Evolutionary conservation across 2,113 vertebrate species (phyloP).

Genomic region (Phalacrocorax aristotelis): DNA sequence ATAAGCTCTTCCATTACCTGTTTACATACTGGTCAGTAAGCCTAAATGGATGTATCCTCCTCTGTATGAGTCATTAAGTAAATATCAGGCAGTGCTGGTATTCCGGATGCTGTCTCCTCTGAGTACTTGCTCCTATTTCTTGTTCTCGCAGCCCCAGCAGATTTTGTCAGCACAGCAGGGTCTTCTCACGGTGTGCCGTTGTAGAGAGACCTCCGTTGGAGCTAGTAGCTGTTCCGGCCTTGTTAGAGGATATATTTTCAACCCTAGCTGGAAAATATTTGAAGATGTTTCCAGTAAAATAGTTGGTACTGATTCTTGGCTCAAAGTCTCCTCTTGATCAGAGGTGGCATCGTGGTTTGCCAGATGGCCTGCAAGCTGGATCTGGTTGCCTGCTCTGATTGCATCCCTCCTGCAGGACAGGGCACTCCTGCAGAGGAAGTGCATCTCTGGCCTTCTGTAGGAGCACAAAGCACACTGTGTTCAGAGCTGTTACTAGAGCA

Average conservation of each 20-base stretch:
- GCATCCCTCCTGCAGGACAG: neutral
- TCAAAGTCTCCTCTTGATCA: neutral
- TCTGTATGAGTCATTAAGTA: neutral
- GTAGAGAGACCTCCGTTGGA: neutral
- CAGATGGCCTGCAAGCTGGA: slow-evolving; percentile 15
- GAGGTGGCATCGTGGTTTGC: neutral
- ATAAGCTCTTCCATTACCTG: neutral
- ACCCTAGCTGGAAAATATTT: neutral
- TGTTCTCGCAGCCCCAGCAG: neutral
- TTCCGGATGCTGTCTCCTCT: neutral
- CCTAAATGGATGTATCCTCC: neutral
- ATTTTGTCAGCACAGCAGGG: neutral
- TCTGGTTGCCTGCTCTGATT: neutral
- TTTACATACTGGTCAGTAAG: neutral
- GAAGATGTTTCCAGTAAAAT: slow-evolving; percentile 37
- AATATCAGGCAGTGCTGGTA: neutral
- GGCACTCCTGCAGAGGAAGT: neutral
- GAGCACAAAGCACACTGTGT: neutral
- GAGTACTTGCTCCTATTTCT: neutral
- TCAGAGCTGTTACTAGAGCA: neutral
- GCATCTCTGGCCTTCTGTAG: neutral
- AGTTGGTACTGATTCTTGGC: slow-evolving; percentile 7
- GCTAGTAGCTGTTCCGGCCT: neutral
- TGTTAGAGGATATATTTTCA: neutral
- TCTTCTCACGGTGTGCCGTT: neutral